Evolutionary conservation across 2,888 invertebrate genomes (phyloP).

Genomic region (Synanthedon formicaeformis): DNA sequence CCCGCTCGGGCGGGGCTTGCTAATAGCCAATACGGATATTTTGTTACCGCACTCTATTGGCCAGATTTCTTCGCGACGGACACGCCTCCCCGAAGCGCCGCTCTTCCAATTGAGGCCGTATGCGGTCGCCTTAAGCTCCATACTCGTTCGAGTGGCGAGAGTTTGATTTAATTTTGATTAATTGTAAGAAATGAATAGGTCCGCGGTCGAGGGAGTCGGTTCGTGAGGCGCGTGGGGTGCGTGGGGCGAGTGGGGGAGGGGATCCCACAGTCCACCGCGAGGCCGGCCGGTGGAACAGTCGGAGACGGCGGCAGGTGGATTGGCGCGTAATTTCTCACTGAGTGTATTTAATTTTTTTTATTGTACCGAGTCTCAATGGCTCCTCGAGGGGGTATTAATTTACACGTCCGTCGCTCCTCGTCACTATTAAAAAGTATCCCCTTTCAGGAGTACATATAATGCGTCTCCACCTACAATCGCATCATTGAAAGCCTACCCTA

Average conservation of each 20-base stretch:
- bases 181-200: conserved; percentile 66
- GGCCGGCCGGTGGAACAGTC: background rate
- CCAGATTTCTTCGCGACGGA: conserved; percentile 66
- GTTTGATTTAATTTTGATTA: conserved; percentile 68
- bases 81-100: conserved; percentile 42
- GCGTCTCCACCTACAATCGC: background rate
- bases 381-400: conserved; percentile 16
- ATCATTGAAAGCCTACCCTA: too few relatives aligned
- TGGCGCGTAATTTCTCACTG: conserved; percentile 20
- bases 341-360: conserved; percentile 8
- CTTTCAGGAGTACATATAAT: background rate
- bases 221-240: background rate
- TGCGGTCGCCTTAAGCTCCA: conserved; percentile 20
- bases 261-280: background rate
- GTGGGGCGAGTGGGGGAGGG: background rate
- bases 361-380: conserved; percentile 18
- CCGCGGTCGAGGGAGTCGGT: conserved; percentile 16
- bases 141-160: conserved; percentile 19
- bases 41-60: conserved; percentile 74
- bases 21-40: conserved; percentile 73
- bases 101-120: conserved; percentile 29
- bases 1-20: conserved; percentile 57
- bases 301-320: conserved; percentile 17
- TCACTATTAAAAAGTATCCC: background rate
- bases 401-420: conserved; percentile 11